Base-by-base conservation (phyloP, 23 tunicate genomes). In the Clavelina lepadiformis region DNA sequence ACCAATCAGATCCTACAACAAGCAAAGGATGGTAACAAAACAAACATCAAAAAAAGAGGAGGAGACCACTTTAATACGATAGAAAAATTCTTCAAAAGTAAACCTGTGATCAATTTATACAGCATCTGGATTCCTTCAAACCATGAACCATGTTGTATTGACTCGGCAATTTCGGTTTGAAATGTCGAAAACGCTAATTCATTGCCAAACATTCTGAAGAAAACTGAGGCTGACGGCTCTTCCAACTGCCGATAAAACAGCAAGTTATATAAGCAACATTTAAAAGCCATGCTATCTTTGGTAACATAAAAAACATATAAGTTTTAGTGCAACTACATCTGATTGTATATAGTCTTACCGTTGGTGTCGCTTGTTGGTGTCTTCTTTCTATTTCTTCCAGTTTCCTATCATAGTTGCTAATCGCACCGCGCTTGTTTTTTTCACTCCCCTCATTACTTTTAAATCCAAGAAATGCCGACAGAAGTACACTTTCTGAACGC, bases 171-270 rank as follows among this genome's bases (percentile, higher is more conserved):
- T 23, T 61, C 67, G 34, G 28, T 27, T 24, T 46, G 46, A 13
- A 61, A 61, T 19, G 24, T 65, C 33, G 37, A 31, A 25, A 47
- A 76, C 22, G 32, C 27, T 25, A 76, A 27, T 65, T 76, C 82
- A 25, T 76, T 76, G 32, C 82, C 82, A 35, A 76, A 65, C 46
- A 65, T 68, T 51, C 82, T 65, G 72, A 76, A 51, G 35, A 49
- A 76, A 11, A 70, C 25, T 13, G 59, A 44, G 22, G 67, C 67
- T 33, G 67, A 61, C 4, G 46, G 4, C 15, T 61, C 46, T 3
- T 61, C 67, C 26, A 33, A 45, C 67, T 61, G 46, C 5, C 15
- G 29, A 11, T 44, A 11, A 44, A 44, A 44, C 15, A 11, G 11
- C 15, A 44, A 44, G 49, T n/a, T n/a, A n/a, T n/a, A n/a, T n/a